These are phyloP conservation scores for Percina caprodes DNA, from an alignment of 2,113 vertebrate species.

Conservation along the genomic window DNA sequence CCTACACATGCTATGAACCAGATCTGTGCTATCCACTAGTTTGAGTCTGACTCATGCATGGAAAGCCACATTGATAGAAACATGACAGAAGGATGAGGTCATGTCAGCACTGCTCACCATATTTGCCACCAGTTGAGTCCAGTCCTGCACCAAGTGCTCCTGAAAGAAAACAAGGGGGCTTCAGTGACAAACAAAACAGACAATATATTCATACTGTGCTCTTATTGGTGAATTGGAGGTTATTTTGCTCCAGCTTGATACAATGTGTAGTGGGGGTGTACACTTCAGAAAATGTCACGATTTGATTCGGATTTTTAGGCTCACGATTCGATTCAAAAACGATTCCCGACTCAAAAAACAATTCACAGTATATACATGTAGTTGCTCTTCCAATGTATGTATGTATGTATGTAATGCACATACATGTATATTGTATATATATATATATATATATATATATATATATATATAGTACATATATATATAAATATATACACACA, in stretches of 20 bases:
- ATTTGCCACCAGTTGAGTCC: constrained; percentile 77
- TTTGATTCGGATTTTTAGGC: too few species aligned
- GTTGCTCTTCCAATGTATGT: too few species aligned
- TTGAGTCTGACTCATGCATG: constrained; percentile 28
- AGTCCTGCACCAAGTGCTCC: constrained; percentile 69
- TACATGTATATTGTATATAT: too few species aligned
- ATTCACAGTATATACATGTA: too few species aligned
- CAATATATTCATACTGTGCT: neutral
- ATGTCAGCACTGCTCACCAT: constrained; percentile 55
- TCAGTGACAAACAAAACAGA: constrained; percentile 3
- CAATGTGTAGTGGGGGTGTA: too few species aligned
- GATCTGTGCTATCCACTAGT: neutral
- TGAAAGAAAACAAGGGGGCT: constrained; percentile 43
- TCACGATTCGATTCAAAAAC: too few species aligned
- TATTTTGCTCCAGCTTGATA: neutral
- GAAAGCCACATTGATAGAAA: neutral
- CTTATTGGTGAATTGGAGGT: neutral
- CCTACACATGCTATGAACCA: neutral
- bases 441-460: too few species aligned
- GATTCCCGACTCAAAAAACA: too few species aligned
- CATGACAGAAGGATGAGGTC: constrained; percentile 34
- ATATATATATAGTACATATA: too few species aligned
- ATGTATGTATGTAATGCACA: too few species aligned
- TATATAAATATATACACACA: too few species aligned
- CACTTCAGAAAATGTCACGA: too few species aligned